Evolutionary conservation across 2,888 invertebrate species (phyloP).

Genomic region (Syritta pipiens): DNA sequence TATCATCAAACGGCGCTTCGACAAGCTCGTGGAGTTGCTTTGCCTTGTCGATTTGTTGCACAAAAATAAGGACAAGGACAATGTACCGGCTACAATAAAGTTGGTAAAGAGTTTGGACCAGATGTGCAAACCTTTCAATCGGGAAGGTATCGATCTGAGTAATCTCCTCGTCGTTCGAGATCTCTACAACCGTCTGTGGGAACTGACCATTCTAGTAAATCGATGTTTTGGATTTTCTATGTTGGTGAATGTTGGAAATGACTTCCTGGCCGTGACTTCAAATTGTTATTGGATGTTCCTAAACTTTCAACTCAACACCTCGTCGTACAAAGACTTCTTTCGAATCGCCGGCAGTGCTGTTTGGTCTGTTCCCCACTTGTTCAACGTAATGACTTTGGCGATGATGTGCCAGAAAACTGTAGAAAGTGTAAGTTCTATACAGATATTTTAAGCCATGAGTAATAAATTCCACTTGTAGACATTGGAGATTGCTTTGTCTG

Average conservation of each 20-base stretch:
- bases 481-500: slow-evolving; percentile 76
- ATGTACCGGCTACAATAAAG: slow-evolving; percentile 16
- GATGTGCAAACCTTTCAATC: slow-evolving; percentile 15
- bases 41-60: slow-evolving; percentile 69
- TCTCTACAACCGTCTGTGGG: slow-evolving; percentile 76
- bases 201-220: slow-evolving; percentile 73
- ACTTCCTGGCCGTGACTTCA: slow-evolving; percentile 77
- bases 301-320: slow-evolving; percentile 72
- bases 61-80: slow-evolving; percentile 11
- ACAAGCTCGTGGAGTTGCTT: slow-evolving; percentile 71
- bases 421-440: slow-evolving; percentile 74
- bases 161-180: slow-evolving; percentile 73
- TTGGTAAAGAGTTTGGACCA: background rate
- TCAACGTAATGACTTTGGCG: slow-evolving; percentile 75
- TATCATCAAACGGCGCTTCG: slow-evolving; percentile 74
- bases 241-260: slow-evolving; percentile 76
- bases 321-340: slow-evolving; percentile 71
- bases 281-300: slow-evolving; percentile 78
- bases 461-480: slow-evolving; percentile 73
- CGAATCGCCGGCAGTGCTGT: slow-evolving; percentile 72
- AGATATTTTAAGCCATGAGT: background rate
- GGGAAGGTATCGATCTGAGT: slow-evolving; percentile 70
- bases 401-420: slow-evolving; percentile 75
- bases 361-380: slow-evolving; percentile 76
- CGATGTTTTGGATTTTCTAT: slow-evolving; percentile 75